These are phyloP conservation scores for Lutjanus erythropterus DNA, from an alignment of 2,113 vertebrate genomes.

Conservation along the genomic window DNA sequence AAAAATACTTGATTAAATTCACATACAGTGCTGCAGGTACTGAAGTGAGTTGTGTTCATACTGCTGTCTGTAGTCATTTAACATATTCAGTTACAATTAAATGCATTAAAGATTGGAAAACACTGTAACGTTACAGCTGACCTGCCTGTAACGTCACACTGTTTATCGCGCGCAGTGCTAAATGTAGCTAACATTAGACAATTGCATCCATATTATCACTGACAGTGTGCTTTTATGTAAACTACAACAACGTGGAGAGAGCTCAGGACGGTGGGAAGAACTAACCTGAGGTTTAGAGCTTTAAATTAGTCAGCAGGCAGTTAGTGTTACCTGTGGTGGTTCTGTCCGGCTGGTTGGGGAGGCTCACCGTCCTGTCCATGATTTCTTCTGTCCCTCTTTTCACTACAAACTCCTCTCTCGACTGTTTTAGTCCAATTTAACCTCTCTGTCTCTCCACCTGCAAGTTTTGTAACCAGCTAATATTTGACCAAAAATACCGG, in stretches of 20 bases:
- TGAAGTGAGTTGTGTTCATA: background rate
- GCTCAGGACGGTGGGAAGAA: no score
- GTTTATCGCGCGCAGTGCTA: background rate
- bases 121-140: background rate
- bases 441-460: fast-evolving
- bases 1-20: background rate
- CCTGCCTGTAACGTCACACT: background rate
- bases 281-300: background rate
- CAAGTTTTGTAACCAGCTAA: conserved; percentile 45
- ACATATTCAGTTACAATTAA: background rate
- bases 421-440: background rate
- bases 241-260: no score
- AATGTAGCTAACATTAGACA: background rate
- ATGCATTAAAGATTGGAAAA: background rate
- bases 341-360: conserved; percentile 69
- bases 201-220: fast-evolving
- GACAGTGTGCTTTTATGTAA: background rate
- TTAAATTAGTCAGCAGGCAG: background rate
- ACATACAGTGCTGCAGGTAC: background rate
- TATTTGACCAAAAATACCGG: conserved; percentile 5
- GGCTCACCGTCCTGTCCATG: conserved; percentile 82
- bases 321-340: conserved; percentile 71
- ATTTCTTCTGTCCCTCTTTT: background rate
- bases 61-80: no score
- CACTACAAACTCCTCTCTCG: background rate